phyloP scores from a whole-genome alignment of 2,797 vertebrate genomes.

The Myotis daubentonii region DNA sequence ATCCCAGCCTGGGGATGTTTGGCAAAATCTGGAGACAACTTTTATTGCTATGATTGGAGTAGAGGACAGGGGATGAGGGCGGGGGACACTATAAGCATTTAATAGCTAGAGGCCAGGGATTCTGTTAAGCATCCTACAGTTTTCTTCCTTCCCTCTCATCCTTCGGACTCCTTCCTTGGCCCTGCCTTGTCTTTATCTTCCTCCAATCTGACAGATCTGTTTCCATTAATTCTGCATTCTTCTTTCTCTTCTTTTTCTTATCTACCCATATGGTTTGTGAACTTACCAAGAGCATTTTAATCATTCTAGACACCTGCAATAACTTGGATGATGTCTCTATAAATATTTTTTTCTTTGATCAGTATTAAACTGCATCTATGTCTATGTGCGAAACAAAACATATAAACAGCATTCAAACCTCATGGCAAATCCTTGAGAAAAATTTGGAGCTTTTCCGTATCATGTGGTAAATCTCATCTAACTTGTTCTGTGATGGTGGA shows the following conservation, averaged over 20 bases:
- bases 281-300: background rate
- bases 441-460: background rate
- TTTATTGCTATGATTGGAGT: background rate
- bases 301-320: background rate
- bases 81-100: background rate
- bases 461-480: background rate
- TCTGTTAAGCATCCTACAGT: background rate
- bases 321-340: background rate
- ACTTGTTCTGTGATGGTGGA: background rate
- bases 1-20: background rate
- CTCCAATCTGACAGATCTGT: background rate
- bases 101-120: background rate
- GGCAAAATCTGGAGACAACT: background rate
- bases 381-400: background rate
- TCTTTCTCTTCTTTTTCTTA: background rate
- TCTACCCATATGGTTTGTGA: background rate
- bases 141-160: background rate
- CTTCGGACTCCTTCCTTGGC: background rate
- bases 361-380: background rate
- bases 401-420: background rate
- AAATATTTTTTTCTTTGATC: constrained; percentile 7
- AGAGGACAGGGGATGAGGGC: too few relatives aligned
- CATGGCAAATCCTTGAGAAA: constrained; percentile 9
- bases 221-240: constrained; percentile 12
- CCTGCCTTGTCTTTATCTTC: background rate